Conservation (phyloP, 2,113 vertebrate species). For the Sylvia atricapilla region DNA sequence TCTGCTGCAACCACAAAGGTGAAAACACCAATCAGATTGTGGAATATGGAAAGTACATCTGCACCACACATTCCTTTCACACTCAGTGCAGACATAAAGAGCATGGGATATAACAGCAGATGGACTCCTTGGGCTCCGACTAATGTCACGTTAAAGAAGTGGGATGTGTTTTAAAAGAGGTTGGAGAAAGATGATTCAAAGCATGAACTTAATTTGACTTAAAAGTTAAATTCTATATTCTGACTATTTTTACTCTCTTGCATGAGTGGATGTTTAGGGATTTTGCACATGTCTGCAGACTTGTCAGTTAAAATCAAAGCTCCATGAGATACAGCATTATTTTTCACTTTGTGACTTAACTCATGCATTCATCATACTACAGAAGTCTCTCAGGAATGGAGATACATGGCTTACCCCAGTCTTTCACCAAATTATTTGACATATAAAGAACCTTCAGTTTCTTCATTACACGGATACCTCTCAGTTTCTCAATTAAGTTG, state of each 20-base stretch:
- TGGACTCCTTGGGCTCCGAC: neutral
- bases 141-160: neutral
- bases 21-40: conserved; percentile 9
- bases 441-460: conserved; percentile 93
- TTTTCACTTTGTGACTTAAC: neutral
- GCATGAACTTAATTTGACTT: neutral
- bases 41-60: neutral
- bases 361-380: neutral
- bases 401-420: conserved; percentile 85
- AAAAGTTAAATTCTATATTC: neutral
- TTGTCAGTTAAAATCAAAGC: neutral
- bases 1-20: conserved; percentile 77
- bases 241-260: neutral
- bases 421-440: conserved; percentile 97
- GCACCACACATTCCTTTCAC: neutral
- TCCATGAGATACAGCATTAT: neutral
- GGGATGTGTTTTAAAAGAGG: neutral
- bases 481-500: conserved; percentile 95
- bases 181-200: neutral
- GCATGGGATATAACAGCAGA: neutral
- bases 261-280: neutral
- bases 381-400: neutral
- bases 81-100: neutral
- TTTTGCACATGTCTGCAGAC: neutral
- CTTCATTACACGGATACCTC: conserved; percentile 90